phyloP scores from a whole-genome alignment of 2,888 invertebrate species.

The Salpingus planirostris region DNA sequence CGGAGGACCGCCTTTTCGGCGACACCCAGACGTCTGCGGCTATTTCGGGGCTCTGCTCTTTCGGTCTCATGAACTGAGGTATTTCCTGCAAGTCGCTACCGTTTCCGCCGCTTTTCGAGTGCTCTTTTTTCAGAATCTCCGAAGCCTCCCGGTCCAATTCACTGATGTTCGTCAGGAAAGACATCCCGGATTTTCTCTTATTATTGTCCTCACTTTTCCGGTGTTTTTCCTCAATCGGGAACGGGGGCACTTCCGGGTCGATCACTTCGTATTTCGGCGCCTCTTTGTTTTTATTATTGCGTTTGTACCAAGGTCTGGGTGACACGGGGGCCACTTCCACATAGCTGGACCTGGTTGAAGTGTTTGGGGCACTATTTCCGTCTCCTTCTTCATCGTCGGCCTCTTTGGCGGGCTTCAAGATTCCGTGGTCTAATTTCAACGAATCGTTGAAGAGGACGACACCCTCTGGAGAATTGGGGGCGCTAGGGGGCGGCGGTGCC shows the following conservation, averaged over 20 bases:
- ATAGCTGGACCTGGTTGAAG: constrained; percentile 27
- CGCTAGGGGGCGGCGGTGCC: constrained; percentile 42
- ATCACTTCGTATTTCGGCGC: constrained; percentile 32
- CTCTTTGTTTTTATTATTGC: constrained; percentile 36
- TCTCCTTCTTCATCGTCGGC: constrained; percentile 23
- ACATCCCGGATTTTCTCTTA: constrained; percentile 51
- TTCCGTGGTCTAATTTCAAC: constrained; percentile 43
- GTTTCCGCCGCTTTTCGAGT: constrained; percentile 17
- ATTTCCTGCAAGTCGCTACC: constrained; percentile 24
- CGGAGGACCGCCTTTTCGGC: constrained; percentile 37
- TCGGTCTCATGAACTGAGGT: constrained; percentile 39
- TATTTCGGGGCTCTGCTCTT: constrained; percentile 25
- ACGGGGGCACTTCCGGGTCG: constrained; percentile 34
- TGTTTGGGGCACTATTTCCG: no score
- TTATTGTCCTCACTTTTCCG: constrained; percentile 34
- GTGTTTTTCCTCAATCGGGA: constrained; percentile 18
- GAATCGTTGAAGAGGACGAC: constrained; percentile 40
- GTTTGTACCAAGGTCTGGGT: constrained; percentile 60
- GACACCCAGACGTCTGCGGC: constrained; percentile 30
- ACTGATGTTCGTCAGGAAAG: constrained; percentile 64
- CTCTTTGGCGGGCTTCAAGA: constrained; percentile 41
- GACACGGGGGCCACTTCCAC: constrained; percentile 39
- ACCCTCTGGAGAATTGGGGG: background rate
- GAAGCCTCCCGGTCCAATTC: constrained; percentile 72
- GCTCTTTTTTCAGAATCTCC: constrained; percentile 53